phyloP scores from a whole-genome alignment of 2,113 vertebrate genomes.

The Cinclus mexicanus region DNA sequence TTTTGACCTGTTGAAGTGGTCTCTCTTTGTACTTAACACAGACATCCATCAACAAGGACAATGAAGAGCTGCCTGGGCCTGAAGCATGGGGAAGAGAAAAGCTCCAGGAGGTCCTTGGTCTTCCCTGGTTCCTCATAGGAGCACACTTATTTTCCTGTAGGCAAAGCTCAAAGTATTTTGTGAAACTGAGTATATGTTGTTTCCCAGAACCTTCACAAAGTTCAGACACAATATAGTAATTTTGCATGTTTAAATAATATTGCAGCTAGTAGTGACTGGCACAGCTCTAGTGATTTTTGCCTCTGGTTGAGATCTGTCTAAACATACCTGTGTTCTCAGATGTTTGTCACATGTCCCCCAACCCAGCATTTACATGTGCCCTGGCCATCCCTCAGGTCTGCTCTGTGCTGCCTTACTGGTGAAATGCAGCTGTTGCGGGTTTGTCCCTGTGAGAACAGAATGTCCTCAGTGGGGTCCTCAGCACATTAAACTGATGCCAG shows the following conservation, averaged over 20 bases:
- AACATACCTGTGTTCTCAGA: background rate
- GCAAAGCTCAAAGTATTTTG: background rate
- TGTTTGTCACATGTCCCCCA: background rate
- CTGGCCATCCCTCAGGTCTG: background rate
- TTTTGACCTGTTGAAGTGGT: background rate
- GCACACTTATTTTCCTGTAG: background rate
- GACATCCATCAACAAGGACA: background rate
- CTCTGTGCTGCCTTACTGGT: background rate
- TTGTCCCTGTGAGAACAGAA: background rate
- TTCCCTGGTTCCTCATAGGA: background rate
- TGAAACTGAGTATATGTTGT: background rate
- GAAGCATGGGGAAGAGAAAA: background rate
- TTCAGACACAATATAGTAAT: background rate
- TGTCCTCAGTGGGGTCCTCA: background rate
- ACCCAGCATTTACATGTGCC: background rate
- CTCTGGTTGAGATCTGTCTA: background rate
- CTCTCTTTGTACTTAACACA: background rate
- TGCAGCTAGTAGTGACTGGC: background rate
- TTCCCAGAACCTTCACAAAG: background rate
- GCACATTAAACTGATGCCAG: background rate
- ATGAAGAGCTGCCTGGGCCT: background rate
- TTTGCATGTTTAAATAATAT: background rate
- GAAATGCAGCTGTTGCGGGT: background rate
- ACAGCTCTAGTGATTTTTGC: background rate
- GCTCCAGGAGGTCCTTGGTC: background rate